A percentile compares a stretch with the other conserved stretches of the same genome.
These are phyloP conservation scores for Drosophila arizonae DNA, from an alignment of 1,140 invertebrate species.

Conservation along the genomic window DNA sequence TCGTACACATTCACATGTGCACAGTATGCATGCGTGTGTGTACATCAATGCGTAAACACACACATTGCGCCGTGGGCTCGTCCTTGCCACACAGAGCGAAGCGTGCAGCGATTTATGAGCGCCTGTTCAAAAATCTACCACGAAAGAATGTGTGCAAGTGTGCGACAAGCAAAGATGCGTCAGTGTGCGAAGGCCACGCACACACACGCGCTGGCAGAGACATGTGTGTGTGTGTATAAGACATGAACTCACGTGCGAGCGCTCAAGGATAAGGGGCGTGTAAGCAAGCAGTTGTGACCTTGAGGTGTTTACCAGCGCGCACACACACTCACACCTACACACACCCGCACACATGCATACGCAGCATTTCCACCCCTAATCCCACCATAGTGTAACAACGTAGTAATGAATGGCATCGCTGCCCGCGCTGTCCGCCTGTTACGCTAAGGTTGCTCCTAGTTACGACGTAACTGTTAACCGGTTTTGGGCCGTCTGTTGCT, in stretches of 20 bases:
- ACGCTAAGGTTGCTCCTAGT: slow-evolving; percentile 81
- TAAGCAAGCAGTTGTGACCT: slow-evolving; percentile 47
- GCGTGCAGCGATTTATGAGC: slow-evolving; percentile 46
- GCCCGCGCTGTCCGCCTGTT: slow-evolving; percentile 62
- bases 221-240: neutral
- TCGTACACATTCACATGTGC: neutral
- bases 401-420: slow-evolving; percentile 56
- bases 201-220: slow-evolving; percentile 4
- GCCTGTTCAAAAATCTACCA: slow-evolving; percentile 75
- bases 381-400: slow-evolving; percentile 60
- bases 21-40: slow-evolving; percentile 19
- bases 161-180: slow-evolving; percentile 47
- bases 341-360: neutral
- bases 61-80: slow-evolving; percentile 41
- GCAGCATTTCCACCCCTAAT: slow-evolving; percentile 53
- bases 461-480: slow-evolving; percentile 83
- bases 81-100: neutral
- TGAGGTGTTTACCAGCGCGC: slow-evolving; percentile 38
- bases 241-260: neutral
- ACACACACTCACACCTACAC: too few relatives aligned
- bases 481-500: slow-evolving; percentile 36
- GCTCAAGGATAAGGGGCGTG: slow-evolving; percentile 24
- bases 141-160: slow-evolving; percentile 81
- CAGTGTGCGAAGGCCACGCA: slow-evolving; percentile 46
- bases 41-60: slow-evolving; percentile 46